A percentile compares a stretch with the other conserved stretches of the same genome.
phyloP scores from a whole-genome alignment of 2,888 invertebrate species.

The Tridacna gigas region DNA sequence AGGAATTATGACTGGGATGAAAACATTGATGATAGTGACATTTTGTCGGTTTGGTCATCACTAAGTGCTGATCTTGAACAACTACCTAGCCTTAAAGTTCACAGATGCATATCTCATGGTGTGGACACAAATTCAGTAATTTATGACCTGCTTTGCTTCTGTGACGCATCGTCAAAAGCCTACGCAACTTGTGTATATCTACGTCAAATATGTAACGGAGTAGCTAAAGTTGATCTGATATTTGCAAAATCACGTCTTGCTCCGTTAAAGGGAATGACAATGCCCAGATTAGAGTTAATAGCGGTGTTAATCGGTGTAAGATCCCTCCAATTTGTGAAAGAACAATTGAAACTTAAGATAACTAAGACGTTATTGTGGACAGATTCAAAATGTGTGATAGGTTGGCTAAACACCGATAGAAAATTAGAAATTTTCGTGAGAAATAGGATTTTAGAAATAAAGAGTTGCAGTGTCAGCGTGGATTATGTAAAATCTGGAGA shows the following conservation, averaged over 20 bases:
- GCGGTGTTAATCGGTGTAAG: slow-evolving; percentile 38
- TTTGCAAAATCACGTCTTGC: slow-evolving; percentile 14
- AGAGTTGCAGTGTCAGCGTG: not conserved
- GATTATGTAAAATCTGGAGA: slow-evolving; percentile 8
- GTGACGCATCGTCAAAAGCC: not conserved
- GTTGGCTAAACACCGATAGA: not conserved
- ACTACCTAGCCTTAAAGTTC: not conserved
- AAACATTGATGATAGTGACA: not conserved
- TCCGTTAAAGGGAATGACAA: slow-evolving; percentile 9
- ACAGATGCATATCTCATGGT: not conserved
- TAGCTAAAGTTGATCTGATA: not conserved
- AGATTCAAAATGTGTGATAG: slow-evolving; percentile 11
- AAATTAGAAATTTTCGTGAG: not conserved
- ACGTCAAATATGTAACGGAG: not conserved
- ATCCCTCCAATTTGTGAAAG: slow-evolving; percentile 15
- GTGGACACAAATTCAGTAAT: not conserved
- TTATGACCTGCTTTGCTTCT: slow-evolving; percentile 5
- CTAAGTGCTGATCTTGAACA: not conserved
- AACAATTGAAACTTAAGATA: slow-evolving; percentile 13
- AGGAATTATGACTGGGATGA: slow-evolving; percentile 32
- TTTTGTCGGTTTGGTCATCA: not conserved
- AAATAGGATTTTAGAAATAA: not conserved
- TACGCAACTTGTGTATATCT: slow-evolving; percentile 7
- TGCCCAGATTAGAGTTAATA: slow-evolving; percentile 19
- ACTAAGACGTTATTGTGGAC: slow-evolving; percentile 6